Conservation (phyloP, 2,888 invertebrate species). For the Cephus spinipes region DNA sequence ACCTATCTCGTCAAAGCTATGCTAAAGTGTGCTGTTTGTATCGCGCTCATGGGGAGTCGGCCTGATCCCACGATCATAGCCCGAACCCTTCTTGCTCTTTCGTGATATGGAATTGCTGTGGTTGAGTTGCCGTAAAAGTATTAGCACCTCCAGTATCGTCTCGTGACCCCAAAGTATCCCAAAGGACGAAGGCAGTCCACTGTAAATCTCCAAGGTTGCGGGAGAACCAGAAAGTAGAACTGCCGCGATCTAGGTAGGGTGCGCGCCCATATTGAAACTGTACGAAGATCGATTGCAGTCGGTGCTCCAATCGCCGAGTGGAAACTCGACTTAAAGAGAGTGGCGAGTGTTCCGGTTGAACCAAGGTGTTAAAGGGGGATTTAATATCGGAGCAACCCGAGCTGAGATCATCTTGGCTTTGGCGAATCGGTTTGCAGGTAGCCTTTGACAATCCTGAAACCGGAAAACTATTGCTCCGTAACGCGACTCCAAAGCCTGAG, state of each 20-base stretch:
- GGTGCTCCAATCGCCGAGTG: neutral
- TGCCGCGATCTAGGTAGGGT: neutral
- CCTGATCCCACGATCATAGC: neutral
- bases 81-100: neutral
- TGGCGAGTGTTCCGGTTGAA: neutral
- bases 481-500: neutral
- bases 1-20: conserved; percentile 14
- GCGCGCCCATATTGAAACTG: neutral
- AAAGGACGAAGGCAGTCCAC: neutral
- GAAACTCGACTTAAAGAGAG: neutral
- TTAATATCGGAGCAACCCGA: conserved; percentile 59
- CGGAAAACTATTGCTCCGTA: conserved; percentile 44
- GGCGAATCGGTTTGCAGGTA: conserved; percentile 49
- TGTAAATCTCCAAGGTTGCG: neutral
- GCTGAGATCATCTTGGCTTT: conserved; percentile 44
- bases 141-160: neutral
- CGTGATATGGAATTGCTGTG: conserved; percentile 1
- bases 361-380: conserved; percentile 37
- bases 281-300: neutral
- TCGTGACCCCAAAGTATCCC: neutral
- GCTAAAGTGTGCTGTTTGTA: conserved; percentile 8
- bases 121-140: neutral
- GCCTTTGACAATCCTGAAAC: conserved; percentile 55
- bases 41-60: neutral
- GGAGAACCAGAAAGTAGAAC: neutral